Evolutionary conservation across 2,113 vertebrate genomes (phyloP).

Genomic region (Seriola quinqueradiata): DNA sequence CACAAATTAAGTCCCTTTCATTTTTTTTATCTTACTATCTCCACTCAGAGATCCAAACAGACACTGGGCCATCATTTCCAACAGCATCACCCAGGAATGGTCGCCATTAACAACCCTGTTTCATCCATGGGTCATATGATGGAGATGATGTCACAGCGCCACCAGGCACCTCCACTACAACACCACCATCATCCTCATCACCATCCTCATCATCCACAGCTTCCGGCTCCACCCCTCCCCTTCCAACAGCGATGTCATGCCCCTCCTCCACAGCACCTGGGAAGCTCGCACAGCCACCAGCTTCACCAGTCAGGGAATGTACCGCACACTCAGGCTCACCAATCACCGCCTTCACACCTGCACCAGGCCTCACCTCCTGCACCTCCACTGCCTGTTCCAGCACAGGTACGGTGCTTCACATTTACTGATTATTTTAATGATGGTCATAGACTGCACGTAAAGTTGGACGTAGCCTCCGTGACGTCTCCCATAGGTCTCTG

Average conservation of each 20-base stretch:
- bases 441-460: neutral
- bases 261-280: slow-evolving; percentile 88
- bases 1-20: neutral
- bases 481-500: too few relatives aligned
- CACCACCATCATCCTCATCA: slow-evolving; percentile 80
- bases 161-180: slow-evolving; percentile 91
- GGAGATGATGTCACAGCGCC: slow-evolving; percentile 94
- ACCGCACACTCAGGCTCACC: slow-evolving; percentile 88
- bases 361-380: slow-evolving; percentile 92
- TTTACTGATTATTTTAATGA: slow-evolving; percentile 21
- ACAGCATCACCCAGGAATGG: slow-evolving; percentile 86
- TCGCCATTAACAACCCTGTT: slow-evolving; percentile 87
- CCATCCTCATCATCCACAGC: slow-evolving; percentile 80
- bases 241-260: slow-evolving; percentile 90
- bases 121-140: slow-evolving; percentile 93
- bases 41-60: slow-evolving; percentile 91
- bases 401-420: slow-evolving; percentile 86
- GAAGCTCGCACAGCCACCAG: slow-evolving; percentile 89
- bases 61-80: slow-evolving; percentile 84
- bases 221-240: slow-evolving; percentile 86
- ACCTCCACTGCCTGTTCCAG: slow-evolving; percentile 87
- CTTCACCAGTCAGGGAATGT: slow-evolving; percentile 81
- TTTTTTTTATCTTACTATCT: neutral
- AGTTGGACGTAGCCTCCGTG: too few relatives aligned
- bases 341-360: slow-evolving; percentile 91